Percentiles rank a stretch among this genome's conserved stretches.
Conservation (phyloP, 2,113 vertebrate genomes). For the Scophthalmus maximus region DNA sequence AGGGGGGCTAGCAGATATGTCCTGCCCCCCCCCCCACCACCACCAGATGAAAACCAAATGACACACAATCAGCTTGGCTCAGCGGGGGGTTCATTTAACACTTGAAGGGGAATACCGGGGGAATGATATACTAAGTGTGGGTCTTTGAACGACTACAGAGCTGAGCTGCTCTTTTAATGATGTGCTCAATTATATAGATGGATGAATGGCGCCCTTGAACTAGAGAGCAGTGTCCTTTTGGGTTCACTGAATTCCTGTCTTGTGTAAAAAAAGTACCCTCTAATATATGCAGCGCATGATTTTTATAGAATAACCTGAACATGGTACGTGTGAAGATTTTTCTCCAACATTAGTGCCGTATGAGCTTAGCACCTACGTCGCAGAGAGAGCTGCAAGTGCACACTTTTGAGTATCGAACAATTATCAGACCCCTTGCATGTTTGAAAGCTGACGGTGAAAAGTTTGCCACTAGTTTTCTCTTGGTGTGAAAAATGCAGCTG, state of each 20-base stretch:
- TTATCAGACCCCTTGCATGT: no score
- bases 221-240: constrained; percentile 14
- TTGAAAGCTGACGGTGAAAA: no score
- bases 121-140: constrained; percentile 53
- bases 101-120: constrained; percentile 55
- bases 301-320: background rate
- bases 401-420: no score
- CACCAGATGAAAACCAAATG: constrained; percentile 65
- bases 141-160: constrained; percentile 55
- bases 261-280: constrained; percentile 1
- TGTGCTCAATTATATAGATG: constrained; percentile 63
- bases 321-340: background rate
- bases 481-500: background rate
- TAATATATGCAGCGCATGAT: constrained; percentile 11
- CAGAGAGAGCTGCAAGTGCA: no score
- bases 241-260: constrained; percentile 10
- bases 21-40: constrained; percentile 19
- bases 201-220: constrained; percentile 55
- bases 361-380: background rate
- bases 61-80: constrained; percentile 65
- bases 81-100: constrained; percentile 72
- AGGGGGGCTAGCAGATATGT: constrained; percentile 42
- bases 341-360: background rate
- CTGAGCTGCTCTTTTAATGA: constrained; percentile 64
- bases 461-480: background rate